phyloP scores from a whole-genome alignment of 2,888 invertebrate species.

The Pycnomerus fuliginosus region DNA sequence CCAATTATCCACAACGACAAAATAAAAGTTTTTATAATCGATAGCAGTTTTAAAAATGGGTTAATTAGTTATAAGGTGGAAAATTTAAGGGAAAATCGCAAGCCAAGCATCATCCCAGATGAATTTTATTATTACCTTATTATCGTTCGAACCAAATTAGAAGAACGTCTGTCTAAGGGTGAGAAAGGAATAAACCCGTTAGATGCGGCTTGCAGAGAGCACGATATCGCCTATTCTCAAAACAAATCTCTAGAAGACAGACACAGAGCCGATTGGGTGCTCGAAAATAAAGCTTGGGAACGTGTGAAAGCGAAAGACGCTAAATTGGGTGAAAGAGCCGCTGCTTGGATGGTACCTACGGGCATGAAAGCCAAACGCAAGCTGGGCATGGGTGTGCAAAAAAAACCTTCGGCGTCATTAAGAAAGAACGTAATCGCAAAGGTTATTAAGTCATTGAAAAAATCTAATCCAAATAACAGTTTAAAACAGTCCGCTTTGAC shows the following conservation, averaged over 20 bases:
- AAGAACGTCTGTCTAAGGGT: slow-evolving; percentile 33
- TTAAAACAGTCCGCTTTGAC: not conserved
- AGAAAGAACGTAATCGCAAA: not conserved
- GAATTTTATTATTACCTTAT: not conserved
- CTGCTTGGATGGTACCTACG: slow-evolving; percentile 33
- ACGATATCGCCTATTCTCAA: slow-evolving; percentile 38
- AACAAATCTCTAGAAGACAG: slow-evolving; percentile 5
- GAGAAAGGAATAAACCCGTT: slow-evolving; percentile 38
- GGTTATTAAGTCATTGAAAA: not conserved
- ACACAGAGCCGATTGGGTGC: slow-evolving; percentile 23
- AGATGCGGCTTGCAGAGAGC: too few relatives aligned
- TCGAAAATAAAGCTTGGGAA: slow-evolving; percentile 34
- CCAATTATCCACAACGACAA: too few relatives aligned
- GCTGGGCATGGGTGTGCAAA: slow-evolving; percentile 32
- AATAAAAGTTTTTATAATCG: too few relatives aligned
- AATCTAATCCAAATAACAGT: not conserved
- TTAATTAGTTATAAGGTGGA: too few relatives aligned
- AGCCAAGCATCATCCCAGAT: not conserved
- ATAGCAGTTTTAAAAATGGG: too few relatives aligned
- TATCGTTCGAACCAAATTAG: slow-evolving; percentile 28
- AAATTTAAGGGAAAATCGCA: too few relatives aligned
- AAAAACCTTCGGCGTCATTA: too few relatives aligned
- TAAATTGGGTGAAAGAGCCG: slow-evolving; percentile 39
- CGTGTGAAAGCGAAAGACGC: too few relatives aligned
- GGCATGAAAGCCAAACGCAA: slow-evolving; percentile 39